Evolutionary conservation across 1,140 invertebrate genomes (phyloP), one percentile per base, ranked within the genome.

Genomic region (Bombus pyrosoma): DNA sequence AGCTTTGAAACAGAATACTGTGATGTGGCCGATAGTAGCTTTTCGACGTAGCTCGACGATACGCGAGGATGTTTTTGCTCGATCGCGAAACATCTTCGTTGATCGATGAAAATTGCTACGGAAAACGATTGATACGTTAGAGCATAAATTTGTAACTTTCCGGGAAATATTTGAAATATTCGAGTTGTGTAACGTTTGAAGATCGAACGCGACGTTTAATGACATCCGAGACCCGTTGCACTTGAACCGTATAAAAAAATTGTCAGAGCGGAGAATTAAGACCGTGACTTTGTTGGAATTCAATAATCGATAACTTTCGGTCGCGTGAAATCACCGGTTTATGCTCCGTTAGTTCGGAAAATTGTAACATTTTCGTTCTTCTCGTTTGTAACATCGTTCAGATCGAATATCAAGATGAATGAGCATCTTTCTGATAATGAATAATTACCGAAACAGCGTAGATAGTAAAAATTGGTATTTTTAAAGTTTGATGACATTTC

Each of bases 241-340:
- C 28, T 77, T n/a, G 47, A 6, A 25, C 3, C 10, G 32, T 32
- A 43, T 3, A 32, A 78, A 43, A 43, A 66, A 66, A 18, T 32
- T 41, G 62, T n/a, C 62, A 32, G 18, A 78, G 37, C 62, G 18
- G n/a, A 53, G 34, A 22, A 66, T 43, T 34, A 15, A 28, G 64
- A 28, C 64, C 43, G 78, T 69, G 64, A 80, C 41, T 37, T 79
- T 79, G 77, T 69, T 68, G 41, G 47, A 80, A 53, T 75, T 75
- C 47, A 39, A 59, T 39, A 28, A 76, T 75, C 47, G 47, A 37
- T 47, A 28, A 43, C 25, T 69, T 79, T 47, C 76, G n/a, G 22
- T 78, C 9, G 10, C 28, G 39, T 59, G 5, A 39, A n/a, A n/a
- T 62, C 39, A 41, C 25, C 13, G 25, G 32, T 77, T 78, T n/a